Conservation (phyloP, 2,888 invertebrate species). For the Octodonta nipae region DNA sequence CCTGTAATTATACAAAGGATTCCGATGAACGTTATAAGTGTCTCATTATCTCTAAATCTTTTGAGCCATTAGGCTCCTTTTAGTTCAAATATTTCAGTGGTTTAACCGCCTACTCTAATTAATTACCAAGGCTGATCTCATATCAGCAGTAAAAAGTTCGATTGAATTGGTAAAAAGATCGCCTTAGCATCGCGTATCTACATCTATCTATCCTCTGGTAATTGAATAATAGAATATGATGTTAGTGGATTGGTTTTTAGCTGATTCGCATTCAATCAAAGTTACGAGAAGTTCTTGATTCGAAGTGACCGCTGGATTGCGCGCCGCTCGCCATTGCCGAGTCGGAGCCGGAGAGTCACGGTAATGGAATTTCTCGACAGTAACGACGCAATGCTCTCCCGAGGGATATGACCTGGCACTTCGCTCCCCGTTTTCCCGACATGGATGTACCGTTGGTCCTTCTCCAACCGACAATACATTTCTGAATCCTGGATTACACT, state of each 20-base stretch:
- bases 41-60: too few species aligned
- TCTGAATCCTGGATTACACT: slow-evolving; percentile 22
- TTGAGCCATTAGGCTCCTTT: too few species aligned
- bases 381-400: slow-evolving; percentile 24
- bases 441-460: slow-evolving; percentile 10
- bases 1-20: too few species aligned
- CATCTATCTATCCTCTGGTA: slow-evolving; percentile 11
- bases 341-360: slow-evolving; percentile 12
- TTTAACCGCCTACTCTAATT: too few species aligned
- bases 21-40: too few species aligned
- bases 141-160: too few species aligned
- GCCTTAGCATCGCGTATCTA: neutral
- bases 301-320: slow-evolving; percentile 25
- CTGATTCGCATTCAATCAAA: slow-evolving; percentile 29
- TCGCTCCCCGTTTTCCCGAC: too few species aligned
- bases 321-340: slow-evolving; percentile 21
- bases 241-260: slow-evolving; percentile 26
- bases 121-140: too few species aligned
- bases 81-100: too few species aligned
- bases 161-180: neutral
- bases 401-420: slow-evolving; percentile 24
- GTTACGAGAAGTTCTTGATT: slow-evolving; percentile 28
- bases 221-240: slow-evolving; percentile 24
- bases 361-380: slow-evolving; percentile 32
- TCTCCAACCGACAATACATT: slow-evolving; percentile 25